Evolutionary conservation across 1,140 invertebrate genomes (phyloP), one percentile per base, ranked within the genome.

Genomic region (Teleogryllus occipitalis): DNA sequence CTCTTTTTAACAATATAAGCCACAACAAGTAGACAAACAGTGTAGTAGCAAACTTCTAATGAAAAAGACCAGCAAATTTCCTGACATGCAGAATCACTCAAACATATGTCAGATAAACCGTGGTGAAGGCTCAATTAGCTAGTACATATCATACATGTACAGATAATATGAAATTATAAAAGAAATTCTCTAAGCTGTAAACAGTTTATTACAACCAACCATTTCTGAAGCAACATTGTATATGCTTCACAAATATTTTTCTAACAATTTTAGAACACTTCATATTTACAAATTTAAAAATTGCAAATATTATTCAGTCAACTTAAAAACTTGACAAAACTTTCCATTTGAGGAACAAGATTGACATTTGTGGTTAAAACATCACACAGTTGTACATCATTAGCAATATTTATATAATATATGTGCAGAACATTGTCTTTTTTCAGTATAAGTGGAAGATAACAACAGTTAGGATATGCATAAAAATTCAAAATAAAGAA

Each of bases 121-220:
- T 65, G 54, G 54, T 65, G 18, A 65, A 65, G 54, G 54, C 54
- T 65, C 54, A 65, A 65, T 18, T 65, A 65, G 54, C 54, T 65
- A 65, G 54, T 65, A 65, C 10, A 65, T 14, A 18, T 39, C 18
- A 65, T 65, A 18, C 54, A 65, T 65, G 54, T 65, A 65, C 54
- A 65, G 54, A 65, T 65, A 65, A 65, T 65, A 65, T 65, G 54
- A 65, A 65, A 65, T 65, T 65, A 65, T 65, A 65, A 65, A 65
- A 65, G 54, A 65, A 65, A 65, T 65, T 10, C 1, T 65, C 54
- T 65, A 65, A 65, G 54, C 54, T 65, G 10, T 65, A 65, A 65
- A 65, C 54, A 65, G 10, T 65, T 65, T 65, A 65, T 65, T 65
- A 65, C 54, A 65, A 65, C 54, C 54, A 65, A 65, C 54, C 54